Percentiles rank a stretch among this genome's conserved stretches.
Evolutionary conservation across 2,888 invertebrate species (phyloP).

Genomic region (Himalopsyche tibetana): DNA sequence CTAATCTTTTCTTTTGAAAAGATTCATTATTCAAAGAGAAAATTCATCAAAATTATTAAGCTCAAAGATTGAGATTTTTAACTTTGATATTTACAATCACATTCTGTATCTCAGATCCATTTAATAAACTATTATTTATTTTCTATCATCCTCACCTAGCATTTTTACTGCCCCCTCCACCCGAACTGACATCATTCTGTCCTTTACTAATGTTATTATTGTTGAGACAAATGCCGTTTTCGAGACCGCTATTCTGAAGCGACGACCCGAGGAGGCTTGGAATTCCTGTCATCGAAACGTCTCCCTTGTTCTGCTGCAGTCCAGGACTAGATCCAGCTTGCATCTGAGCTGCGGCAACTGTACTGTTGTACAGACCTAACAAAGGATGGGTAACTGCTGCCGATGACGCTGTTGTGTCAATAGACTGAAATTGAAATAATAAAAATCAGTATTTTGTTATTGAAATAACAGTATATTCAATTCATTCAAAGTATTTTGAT

Average conservation of each 20-base stretch:
- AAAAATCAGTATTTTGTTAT: background rate
- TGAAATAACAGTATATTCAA: slow-evolving; percentile 63
- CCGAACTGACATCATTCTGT: slow-evolving; percentile 37
- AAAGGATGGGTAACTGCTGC: slow-evolving; percentile 74
- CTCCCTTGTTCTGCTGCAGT: slow-evolving; percentile 70
- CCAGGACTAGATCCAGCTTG: slow-evolving; percentile 72
- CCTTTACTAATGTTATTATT: slow-evolving; percentile 71
- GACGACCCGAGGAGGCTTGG: slow-evolving; percentile 54
- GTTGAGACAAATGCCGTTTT: slow-evolving; percentile 70
- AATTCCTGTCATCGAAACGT: slow-evolving; percentile 71
- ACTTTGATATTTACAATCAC: too few species aligned
- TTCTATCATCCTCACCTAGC: slow-evolving; percentile 69
- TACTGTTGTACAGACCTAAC: slow-evolving; percentile 76
- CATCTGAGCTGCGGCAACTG: slow-evolving; percentile 71
- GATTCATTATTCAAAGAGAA: too few species aligned
- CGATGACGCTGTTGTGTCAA: slow-evolving; percentile 80
- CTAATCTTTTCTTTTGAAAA: too few species aligned
- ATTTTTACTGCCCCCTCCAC: slow-evolving; percentile 75
- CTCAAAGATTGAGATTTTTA: too few species aligned
- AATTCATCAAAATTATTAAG: too few species aligned
- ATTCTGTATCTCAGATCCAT: too few species aligned
- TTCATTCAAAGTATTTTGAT: background rate
- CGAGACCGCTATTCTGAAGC: slow-evolving; percentile 69
- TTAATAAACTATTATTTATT: too few species aligned
- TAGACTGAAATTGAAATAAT: slow-evolving; percentile 71